These are phyloP conservation scores for Protodeltote pygarga DNA, from an alignment of 2,888 invertebrate genomes.

Conservation along the genomic window DNA sequence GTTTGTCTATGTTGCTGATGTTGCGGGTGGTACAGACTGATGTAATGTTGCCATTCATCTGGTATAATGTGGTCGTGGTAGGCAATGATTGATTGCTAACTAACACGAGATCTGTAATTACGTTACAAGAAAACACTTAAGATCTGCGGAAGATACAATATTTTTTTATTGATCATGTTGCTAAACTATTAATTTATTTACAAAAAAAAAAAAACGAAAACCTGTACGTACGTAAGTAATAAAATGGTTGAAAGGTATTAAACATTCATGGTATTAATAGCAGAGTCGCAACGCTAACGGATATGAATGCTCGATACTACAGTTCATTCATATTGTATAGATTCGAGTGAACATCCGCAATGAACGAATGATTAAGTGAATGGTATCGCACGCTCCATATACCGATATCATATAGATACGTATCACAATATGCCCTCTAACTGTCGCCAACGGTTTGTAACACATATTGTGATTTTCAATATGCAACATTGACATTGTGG, in stretches of 20 bases:
- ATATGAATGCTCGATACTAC: constrained; percentile 32
- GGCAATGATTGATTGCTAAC: constrained; percentile 17
- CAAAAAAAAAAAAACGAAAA: too few relatives aligned
- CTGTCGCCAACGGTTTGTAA: constrained; percentile 28
- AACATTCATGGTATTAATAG: constrained; percentile 27
- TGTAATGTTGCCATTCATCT: neutral
- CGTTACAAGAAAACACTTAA: constrained; percentile 1
- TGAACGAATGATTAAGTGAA: constrained; percentile 43
- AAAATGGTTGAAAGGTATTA: constrained; percentile 7
- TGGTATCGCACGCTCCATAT: constrained; percentile 51
- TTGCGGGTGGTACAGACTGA: neutral
- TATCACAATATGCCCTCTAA: constrained; percentile 31
- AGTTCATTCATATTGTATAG: constrained; percentile 37
- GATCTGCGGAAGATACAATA: neutral
- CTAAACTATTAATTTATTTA: too few relatives aligned
- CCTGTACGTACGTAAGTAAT: too few relatives aligned
- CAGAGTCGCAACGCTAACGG: constrained; percentile 24
- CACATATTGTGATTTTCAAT: constrained; percentile 17
- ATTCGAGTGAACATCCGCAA: constrained; percentile 43
- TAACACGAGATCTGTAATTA: neutral
- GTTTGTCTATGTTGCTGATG: too few relatives aligned
- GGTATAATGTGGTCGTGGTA: neutral
- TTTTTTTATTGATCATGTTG: constrained; percentile 9
- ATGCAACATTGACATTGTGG: constrained; percentile 10
- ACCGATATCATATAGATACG: constrained; percentile 20